phyloP scores from a whole-genome alignment of 1,140 invertebrate species.

The Pemphigus obesinymphae region DNA sequence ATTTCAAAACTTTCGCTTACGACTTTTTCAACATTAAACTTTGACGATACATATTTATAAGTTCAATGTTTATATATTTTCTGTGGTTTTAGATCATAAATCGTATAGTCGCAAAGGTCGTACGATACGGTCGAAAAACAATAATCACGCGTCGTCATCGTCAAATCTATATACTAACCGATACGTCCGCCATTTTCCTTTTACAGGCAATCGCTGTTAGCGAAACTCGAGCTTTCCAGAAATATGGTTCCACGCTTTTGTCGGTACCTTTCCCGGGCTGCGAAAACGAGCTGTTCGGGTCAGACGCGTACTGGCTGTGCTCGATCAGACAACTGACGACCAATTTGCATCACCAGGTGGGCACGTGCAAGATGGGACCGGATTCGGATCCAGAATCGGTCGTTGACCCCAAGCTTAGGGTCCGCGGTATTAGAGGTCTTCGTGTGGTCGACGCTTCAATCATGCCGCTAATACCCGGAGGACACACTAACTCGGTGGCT shows the following conservation, averaged over 20 bases:
- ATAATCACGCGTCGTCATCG: too few relatives aligned
- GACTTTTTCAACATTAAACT: too few relatives aligned
- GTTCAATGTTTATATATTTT: too few relatives aligned
- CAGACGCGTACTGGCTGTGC: slow-evolving; percentile 53
- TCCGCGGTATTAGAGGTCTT: slow-evolving; percentile 43
- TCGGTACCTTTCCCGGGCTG: slow-evolving; percentile 45
- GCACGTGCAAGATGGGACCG: slow-evolving; percentile 55
- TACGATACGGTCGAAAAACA: too few relatives aligned
- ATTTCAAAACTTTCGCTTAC: too few relatives aligned
- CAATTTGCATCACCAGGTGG: slow-evolving; percentile 49
- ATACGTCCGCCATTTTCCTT: too few relatives aligned
- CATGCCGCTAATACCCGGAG: slow-evolving; percentile 52
- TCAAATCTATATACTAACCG: too few relatives aligned
- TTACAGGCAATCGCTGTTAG: slow-evolving; percentile 58
- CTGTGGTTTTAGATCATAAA: too few relatives aligned
- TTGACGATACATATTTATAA: too few relatives aligned
- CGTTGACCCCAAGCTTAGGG: slow-evolving; percentile 48
- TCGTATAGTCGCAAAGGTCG: too few relatives aligned
- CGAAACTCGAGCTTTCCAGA: slow-evolving; percentile 59
- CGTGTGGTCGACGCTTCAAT: slow-evolving; percentile 52
- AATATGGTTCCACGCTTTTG: slow-evolving; percentile 48
- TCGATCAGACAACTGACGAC: slow-evolving; percentile 45
- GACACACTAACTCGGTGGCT: slow-evolving; percentile 55
- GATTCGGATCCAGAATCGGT: slow-evolving; percentile 47
- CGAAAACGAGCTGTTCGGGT: slow-evolving; percentile 45